Percentiles rank a stretch among this genome's conserved stretches.
These are phyloP conservation scores for Drosophila oshimai DNA, from an alignment of 1,140 invertebrate species.

Conservation along the genomic window DNA sequence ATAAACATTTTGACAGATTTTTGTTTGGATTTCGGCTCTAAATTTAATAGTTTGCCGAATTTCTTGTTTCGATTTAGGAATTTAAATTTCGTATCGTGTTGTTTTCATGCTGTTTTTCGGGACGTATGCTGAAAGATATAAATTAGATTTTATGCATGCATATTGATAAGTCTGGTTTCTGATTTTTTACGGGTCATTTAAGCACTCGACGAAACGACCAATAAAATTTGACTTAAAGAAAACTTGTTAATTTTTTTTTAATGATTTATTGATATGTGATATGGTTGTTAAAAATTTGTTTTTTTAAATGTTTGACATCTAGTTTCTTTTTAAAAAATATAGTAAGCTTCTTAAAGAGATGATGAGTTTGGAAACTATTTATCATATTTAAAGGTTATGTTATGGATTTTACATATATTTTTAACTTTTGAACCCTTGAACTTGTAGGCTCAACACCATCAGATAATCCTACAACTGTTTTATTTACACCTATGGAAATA, in stretches of 20 bases:
- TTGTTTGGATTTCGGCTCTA: conserved; percentile 42
- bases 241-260: conserved; percentile 18
- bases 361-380: neutral
- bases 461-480: neutral
- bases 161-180: conserved; percentile 24
- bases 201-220: conserved; percentile 28
- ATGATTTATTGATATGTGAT: neutral
- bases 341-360: no score
- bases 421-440: neutral
- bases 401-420: neutral
- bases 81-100: conserved; percentile 45
- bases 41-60: conserved; percentile 56
- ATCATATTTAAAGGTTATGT: no score
- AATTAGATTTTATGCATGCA: conserved; percentile 15
- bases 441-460: neutral
- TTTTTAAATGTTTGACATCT: no score
- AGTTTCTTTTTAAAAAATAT: no score
- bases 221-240: conserved; percentile 21
- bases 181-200: conserved; percentile 37
- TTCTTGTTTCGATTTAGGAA: conserved; percentile 37
- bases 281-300: no score
- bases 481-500: neutral
- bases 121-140: conserved; percentile 2
- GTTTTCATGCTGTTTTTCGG: conserved; percentile 32
- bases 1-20: conserved; percentile 62